Conservation (phyloP, 2,797 vertebrate genomes). For the Trachops cirrhosus region DNA sequence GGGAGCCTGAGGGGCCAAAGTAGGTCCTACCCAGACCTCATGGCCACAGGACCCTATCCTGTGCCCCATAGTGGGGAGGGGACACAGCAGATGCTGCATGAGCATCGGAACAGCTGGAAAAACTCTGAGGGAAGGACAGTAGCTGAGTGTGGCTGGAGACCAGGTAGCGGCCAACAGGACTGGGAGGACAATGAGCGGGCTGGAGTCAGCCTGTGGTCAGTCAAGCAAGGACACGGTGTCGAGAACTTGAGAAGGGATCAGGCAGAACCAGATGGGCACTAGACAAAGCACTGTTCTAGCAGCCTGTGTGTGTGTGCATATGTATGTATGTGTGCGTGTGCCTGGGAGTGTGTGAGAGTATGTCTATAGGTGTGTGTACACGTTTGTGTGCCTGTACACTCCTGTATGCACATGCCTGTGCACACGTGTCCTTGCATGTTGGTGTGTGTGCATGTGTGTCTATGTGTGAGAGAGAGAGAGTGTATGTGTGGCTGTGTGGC, state of each 20-base stretch:
- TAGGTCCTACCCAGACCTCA: neutral
- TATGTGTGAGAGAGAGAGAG: neutral
- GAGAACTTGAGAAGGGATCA: neutral
- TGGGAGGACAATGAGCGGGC: neutral
- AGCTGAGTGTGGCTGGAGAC: neutral
- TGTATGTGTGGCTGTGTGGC: neutral
- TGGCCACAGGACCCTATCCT: neutral
- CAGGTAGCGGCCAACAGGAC: neutral
- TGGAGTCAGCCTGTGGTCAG: neutral
- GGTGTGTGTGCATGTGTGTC: neutral
- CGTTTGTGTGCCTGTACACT: neutral
- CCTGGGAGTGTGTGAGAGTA: neutral
- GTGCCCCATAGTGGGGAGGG: neutral
- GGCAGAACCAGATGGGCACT: neutral
- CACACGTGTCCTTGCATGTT: neutral
- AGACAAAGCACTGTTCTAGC: neutral
- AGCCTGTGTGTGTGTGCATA: neutral
- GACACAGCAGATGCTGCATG: neutral
- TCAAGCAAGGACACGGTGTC: neutral
- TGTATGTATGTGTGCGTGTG: neutral
- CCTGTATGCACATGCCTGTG: neutral
- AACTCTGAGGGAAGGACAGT: rapidly evolving
- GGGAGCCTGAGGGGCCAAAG: neutral
- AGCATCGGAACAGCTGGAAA: neutral
- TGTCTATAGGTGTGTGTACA: neutral